A percentile compares a stretch with the other conserved stretches of the same genome.
phyloP scores from a whole-genome alignment of 2,797 vertebrate genomes.

The Protonibea diacanthus region DNA sequence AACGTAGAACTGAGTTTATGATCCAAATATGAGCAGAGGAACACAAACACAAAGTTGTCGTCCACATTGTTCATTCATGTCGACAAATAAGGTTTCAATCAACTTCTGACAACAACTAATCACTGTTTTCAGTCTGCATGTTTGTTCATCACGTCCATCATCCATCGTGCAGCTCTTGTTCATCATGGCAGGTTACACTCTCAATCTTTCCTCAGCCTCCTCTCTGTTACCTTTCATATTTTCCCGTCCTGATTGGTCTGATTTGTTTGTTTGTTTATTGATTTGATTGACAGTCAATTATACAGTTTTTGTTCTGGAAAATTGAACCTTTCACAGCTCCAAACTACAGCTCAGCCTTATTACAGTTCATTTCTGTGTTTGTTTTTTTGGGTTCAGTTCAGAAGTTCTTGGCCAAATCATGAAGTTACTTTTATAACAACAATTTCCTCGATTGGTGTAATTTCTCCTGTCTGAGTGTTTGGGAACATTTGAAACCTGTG shows the following conservation, averaged over 20 bases:
- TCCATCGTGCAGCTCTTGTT: slow-evolving; percentile 16
- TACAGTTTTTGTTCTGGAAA: background rate
- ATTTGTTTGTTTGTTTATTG: background rate
- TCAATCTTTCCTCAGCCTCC: background rate
- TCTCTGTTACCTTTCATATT: background rate
- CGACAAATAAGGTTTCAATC: background rate
- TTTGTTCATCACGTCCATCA: slow-evolving; percentile 7
- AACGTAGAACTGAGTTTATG: background rate
- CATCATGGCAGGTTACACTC: background rate
- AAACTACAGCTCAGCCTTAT: background rate
- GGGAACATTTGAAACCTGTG: background rate
- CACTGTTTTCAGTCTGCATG: background rate
- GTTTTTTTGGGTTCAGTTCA: background rate
- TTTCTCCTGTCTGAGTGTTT: background rate
- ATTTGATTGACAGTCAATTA: background rate
- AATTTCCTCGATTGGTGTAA: background rate
- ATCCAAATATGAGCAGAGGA: background rate
- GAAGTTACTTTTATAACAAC: background rate
- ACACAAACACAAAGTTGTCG: background rate
- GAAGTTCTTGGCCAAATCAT: background rate
- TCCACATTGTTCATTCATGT: background rate
- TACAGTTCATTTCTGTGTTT: background rate
- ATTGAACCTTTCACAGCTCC: background rate
- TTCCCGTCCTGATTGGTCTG: background rate
- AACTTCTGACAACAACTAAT: slow-evolving; percentile 8